Evolutionary conservation across 1,140 invertebrate genomes (phyloP).

Genomic region (Cotesia glomerata): DNA sequence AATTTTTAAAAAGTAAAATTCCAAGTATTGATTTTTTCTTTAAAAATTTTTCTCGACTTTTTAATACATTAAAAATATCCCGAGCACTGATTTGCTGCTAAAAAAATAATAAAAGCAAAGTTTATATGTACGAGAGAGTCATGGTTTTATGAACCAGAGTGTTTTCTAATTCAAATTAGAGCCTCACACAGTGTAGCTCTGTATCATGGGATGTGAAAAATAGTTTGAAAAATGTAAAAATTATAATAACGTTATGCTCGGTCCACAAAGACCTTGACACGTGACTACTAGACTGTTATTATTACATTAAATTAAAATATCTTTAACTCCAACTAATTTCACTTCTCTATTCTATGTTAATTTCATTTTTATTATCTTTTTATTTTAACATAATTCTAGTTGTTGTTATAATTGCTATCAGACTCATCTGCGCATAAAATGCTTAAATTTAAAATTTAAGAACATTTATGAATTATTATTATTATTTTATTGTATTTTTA

Average conservation of each 20-base stretch:
- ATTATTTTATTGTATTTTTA: too few relatives aligned
- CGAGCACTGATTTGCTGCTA: too few relatives aligned
- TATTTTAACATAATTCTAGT: background rate
- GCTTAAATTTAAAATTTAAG: background rate
- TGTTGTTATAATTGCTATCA: background rate
- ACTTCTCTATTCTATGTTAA: background rate
- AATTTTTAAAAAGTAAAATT: too few relatives aligned
- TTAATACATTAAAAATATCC: too few relatives aligned
- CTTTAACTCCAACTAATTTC: background rate
- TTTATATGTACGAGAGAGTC: background rate
- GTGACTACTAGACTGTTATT: background rate
- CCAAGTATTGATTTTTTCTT: too few relatives aligned
- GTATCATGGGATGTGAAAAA: background rate
- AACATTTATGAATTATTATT: too few relatives aligned
- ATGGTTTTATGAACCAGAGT: background rate
- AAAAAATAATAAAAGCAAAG: background rate
- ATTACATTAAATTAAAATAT: background rate
- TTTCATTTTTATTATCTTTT: background rate
- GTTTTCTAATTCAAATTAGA: conserved; percentile 20
- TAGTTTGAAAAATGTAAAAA: background rate
- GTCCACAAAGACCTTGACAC: conserved; percentile 40
- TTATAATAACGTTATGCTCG: conserved; percentile 29
- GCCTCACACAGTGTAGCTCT: background rate
- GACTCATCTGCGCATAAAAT: too few relatives aligned
- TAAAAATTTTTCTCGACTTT: too few relatives aligned